Evolutionary conservation across 1,140 invertebrate genomes (phyloP).

Genomic region (Archivesica marissinica): DNA sequence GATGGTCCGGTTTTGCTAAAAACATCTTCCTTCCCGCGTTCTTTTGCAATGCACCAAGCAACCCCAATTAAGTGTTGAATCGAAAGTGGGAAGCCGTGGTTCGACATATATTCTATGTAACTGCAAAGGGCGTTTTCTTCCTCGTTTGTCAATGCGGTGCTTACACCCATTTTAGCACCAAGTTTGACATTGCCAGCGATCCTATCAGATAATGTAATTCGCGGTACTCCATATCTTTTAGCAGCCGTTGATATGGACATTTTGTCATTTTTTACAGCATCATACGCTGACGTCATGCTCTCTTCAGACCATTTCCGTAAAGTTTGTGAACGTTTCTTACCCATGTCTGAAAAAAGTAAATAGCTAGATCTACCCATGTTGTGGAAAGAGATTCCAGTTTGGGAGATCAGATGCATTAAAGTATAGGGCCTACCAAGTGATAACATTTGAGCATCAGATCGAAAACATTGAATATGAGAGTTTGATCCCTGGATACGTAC

Average conservation of each 20-base stretch:
- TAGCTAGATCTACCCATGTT: too few relatives aligned
- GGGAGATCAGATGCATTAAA: too few relatives aligned
- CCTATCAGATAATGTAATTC: slow-evolving; percentile 29
- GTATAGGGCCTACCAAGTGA: too few relatives aligned
- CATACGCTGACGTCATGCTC: neutral
- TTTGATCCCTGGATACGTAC: too few relatives aligned
- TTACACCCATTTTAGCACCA: slow-evolving; percentile 26
- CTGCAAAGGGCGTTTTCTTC: slow-evolving; percentile 35
- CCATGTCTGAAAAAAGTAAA: neutral
- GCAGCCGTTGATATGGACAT: slow-evolving; percentile 20
- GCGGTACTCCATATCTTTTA: slow-evolving; percentile 23
- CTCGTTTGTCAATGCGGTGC: neutral
- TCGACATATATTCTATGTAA: slow-evolving; percentile 33
- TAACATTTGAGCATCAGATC: too few relatives aligned
- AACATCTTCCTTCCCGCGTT: neutral
- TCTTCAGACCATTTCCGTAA: slow-evolving; percentile 36
- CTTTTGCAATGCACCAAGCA: slow-evolving; percentile 34
- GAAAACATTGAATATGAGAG: too few relatives aligned
- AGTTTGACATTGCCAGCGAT: slow-evolving; percentile 1
- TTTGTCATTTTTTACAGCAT: neutral
- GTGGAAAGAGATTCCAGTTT: too few relatives aligned
- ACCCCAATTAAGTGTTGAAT: slow-evolving; percentile 4
- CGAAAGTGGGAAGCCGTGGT: slow-evolving; percentile 32
- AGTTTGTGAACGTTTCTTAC: neutral
- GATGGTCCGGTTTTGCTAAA: neutral